A percentile compares a stretch with the other conserved stretches of the same genome.
Evolutionary conservation across 1,140 invertebrate species (phyloP).

Genomic region (Chelonus insularis): DNA sequence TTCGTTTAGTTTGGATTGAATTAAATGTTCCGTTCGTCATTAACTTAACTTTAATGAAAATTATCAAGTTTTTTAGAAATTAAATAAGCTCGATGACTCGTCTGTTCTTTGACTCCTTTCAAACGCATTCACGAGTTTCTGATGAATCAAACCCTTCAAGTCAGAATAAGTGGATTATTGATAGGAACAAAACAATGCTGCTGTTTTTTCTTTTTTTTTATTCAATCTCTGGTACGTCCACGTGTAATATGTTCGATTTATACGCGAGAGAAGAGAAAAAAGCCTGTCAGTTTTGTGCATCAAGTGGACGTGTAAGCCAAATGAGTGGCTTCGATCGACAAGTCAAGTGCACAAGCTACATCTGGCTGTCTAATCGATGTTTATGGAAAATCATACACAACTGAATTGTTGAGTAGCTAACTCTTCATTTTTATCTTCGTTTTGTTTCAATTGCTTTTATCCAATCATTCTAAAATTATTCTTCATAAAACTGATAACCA

Average conservation of each 20-base stretch:
- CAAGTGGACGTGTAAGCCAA: conserved; percentile 29
- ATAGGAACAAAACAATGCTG: conserved; percentile 56
- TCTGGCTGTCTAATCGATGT: conserved; percentile 57
- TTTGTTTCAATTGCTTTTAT: too few species aligned
- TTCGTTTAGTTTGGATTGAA: too few species aligned
- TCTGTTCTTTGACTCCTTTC: too few species aligned
- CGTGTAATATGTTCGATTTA: conserved; percentile 49
- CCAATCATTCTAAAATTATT: too few species aligned
- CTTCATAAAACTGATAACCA: too few species aligned
- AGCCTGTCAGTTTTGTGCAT: conserved; percentile 21
- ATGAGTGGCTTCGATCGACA: conserved; percentile 20
- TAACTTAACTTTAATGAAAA: too few species aligned
- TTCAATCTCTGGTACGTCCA: conserved; percentile 25
- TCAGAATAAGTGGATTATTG: conserved; percentile 57
- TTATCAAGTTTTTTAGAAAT: too few species aligned
- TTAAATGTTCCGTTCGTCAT: too few species aligned
- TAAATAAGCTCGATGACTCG: too few species aligned
- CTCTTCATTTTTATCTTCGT: neutral
- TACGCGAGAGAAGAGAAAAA: conserved; percentile 32
- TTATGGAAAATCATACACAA: conserved; percentile 56
- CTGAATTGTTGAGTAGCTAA: conserved; percentile 30
- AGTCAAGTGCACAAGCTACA: conserved; percentile 53
- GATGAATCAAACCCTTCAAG: conserved; percentile 40
- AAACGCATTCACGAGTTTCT: too few species aligned
- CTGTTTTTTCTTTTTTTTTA: conserved; percentile 47